These are phyloP conservation scores for Eledona agricola DNA, from an alignment of 2,888 invertebrate species.

Conservation along the genomic window DNA sequence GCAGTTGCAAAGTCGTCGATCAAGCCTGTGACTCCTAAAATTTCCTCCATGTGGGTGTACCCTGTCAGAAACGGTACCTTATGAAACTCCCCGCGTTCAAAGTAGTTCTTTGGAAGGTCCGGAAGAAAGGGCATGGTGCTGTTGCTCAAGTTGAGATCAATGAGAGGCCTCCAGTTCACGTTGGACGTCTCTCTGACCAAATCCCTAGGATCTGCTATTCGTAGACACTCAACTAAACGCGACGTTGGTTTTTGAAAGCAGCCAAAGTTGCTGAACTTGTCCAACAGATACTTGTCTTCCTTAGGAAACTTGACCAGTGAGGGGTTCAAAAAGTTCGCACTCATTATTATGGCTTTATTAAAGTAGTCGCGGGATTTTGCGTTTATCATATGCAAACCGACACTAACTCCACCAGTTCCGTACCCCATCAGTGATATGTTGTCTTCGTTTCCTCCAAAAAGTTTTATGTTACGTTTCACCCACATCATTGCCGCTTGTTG, in stretches of 20 bases:
- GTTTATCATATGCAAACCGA: constrained; percentile 78
- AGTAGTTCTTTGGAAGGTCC: constrained; percentile 71
- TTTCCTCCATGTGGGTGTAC: constrained; percentile 85
- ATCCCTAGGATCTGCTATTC: constrained; percentile 68
- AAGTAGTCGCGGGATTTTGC: constrained; percentile 73
- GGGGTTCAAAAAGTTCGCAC: constrained; percentile 69
- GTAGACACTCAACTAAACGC: constrained; percentile 74
- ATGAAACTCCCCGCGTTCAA: constrained; percentile 70
- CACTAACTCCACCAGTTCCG: constrained; percentile 81
- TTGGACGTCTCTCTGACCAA: constrained; percentile 67
- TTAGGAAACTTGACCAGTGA: constrained; percentile 71
- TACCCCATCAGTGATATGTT: constrained; percentile 83
- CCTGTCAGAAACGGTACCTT: constrained; percentile 76
- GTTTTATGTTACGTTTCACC: constrained; percentile 78
- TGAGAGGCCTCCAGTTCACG: constrained; percentile 77
- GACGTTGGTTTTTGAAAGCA: constrained; percentile 75
- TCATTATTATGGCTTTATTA: constrained; percentile 81
- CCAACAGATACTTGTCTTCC: constrained; percentile 70
- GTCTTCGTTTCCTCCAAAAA: constrained; percentile 78
- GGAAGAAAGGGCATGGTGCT: constrained; percentile 72
- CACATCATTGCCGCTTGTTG: constrained; percentile 82
- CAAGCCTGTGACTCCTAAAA: constrained; percentile 68
- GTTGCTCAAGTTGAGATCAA: constrained; percentile 77
- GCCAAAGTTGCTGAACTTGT: constrained; percentile 73
- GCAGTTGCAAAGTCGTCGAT: constrained; percentile 70